Evolutionary conservation across 1,140 invertebrate species (phyloP).

Genomic region (Diploscapter pachys): DNA sequence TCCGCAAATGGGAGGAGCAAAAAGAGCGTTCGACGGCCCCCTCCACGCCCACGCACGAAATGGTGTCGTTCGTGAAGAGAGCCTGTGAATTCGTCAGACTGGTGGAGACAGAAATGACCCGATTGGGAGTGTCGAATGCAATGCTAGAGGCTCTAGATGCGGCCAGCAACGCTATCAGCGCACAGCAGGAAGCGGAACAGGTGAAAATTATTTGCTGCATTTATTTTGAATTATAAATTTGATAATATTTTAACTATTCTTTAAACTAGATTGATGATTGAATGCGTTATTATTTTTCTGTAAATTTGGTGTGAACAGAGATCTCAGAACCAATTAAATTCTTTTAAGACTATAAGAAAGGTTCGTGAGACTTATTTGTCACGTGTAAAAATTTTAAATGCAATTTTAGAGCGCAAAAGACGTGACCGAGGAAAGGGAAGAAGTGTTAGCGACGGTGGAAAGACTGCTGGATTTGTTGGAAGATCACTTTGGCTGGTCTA

Average conservation of each 20-base stretch:
- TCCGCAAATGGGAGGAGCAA: conserved; percentile 89
- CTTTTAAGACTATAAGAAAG: too few relatives aligned
- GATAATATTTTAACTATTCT: too few relatives aligned
- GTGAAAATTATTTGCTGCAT: neutral
- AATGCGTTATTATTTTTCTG: too few relatives aligned
- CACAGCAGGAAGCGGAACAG: conserved; percentile 11
- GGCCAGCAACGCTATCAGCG: conserved; percentile 10
- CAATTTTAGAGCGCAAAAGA: neutral
- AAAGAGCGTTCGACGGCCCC: conserved; percentile 36
- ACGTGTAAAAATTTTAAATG: too few relatives aligned
- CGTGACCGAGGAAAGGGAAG: conserved; percentile 21
- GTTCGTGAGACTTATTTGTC: too few relatives aligned
- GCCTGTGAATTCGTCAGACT: conserved; percentile 25
- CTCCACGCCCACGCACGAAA: conserved; percentile 27
- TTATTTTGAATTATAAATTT: too few relatives aligned
- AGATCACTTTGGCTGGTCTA: conserved; percentile 30
- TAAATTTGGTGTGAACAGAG: neutral
- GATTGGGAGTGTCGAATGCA: conserved; percentile 17
- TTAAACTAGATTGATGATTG: too few relatives aligned
- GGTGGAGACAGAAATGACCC: conserved; percentile 21
- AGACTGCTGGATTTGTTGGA: conserved; percentile 26
- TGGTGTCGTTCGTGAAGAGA: conserved; percentile 20
- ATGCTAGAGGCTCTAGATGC: conserved; percentile 30
- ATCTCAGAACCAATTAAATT: neutral
- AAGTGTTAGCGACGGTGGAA: conserved; percentile 21